Evolutionary conservation across 2,888 invertebrate genomes (phyloP).

Genomic region (Agrenia bidenticulata): DNA sequence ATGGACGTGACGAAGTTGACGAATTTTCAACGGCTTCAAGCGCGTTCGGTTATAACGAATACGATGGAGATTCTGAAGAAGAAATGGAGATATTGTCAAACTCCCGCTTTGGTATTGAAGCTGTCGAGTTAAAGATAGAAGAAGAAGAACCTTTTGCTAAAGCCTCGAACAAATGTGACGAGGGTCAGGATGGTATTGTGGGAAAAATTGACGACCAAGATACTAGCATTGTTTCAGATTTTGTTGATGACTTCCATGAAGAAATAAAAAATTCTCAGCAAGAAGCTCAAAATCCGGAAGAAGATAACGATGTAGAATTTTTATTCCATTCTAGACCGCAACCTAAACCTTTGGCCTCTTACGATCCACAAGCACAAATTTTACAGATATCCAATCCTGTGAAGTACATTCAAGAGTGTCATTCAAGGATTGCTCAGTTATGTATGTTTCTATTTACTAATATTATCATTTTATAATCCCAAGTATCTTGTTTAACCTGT

Average conservation of each 20-base stretch:
- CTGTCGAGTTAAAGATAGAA: too few relatives aligned
- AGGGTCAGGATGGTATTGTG: too few relatives aligned
- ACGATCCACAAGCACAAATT: slow-evolving; percentile 24
- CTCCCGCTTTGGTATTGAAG: not conserved
- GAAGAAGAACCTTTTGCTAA: not conserved
- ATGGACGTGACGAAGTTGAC: slow-evolving; percentile 1
- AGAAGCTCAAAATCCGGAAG: not conserved
- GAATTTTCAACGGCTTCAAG: not conserved
- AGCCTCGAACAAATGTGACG: not conserved
- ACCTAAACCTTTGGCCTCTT: slow-evolving; percentile 21
- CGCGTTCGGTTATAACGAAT: not conserved
- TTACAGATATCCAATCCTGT: slow-evolving; percentile 32
- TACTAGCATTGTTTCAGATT: too few relatives aligned
- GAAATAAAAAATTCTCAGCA: not conserved
- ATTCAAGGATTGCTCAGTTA: slow-evolving; percentile 23
- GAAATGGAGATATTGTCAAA: not conserved
- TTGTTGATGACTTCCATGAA: too few relatives aligned
- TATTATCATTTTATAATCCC: too few relatives aligned
- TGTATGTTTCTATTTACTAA: slow-evolving; percentile 25
- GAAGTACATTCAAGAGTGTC: slow-evolving; percentile 35
- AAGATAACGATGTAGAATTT: slow-evolving; percentile 16
- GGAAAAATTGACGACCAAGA: too few relatives aligned
- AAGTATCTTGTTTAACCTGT: too few relatives aligned
- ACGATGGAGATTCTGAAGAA: not conserved
- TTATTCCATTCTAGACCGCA: not conserved